Conservation (phyloP, 64 coral and sea anemone species). For the Catalaphyllia jardinei region DNA sequence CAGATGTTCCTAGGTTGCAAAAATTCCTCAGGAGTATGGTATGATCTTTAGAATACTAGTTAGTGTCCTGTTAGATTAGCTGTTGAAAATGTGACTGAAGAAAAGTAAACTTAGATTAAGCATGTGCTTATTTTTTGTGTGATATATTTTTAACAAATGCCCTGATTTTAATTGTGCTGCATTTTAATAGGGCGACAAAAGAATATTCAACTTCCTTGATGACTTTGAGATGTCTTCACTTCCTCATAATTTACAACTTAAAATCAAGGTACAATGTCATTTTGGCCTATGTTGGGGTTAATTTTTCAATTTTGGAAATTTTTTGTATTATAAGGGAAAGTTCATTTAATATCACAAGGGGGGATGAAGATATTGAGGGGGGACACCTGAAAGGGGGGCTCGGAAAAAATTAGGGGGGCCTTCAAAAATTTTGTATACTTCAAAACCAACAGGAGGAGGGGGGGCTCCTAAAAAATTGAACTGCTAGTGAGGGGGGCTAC, state of each 20-base stretch:
- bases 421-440: no score
- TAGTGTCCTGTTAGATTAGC: neutral
- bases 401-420: no score
- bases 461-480: no score
- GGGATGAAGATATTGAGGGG: no score
- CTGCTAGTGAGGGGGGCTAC: no score
- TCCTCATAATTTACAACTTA: conserved; percentile 82
- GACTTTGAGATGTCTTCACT: conserved; percentile 80
- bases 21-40: conserved; percentile 64
- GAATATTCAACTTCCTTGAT: conserved; percentile 70
- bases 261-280: conserved; percentile 63
- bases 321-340: no score
- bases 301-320: no score
- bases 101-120: neutral
- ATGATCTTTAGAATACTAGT: neutral
- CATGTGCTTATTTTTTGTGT: neutral
- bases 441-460: no score
- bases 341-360: no score
- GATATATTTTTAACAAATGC: neutral
- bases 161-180: neutral
- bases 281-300: no score
- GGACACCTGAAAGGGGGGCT: no score
- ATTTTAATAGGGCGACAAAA: conserved; percentile 82
- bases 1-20: conserved; percentile 81
- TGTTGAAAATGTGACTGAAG: neutral